Evolutionary conservation across 2,113 vertebrate genomes (phyloP).

Genomic region (Microcebus ravelobensis): DNA sequence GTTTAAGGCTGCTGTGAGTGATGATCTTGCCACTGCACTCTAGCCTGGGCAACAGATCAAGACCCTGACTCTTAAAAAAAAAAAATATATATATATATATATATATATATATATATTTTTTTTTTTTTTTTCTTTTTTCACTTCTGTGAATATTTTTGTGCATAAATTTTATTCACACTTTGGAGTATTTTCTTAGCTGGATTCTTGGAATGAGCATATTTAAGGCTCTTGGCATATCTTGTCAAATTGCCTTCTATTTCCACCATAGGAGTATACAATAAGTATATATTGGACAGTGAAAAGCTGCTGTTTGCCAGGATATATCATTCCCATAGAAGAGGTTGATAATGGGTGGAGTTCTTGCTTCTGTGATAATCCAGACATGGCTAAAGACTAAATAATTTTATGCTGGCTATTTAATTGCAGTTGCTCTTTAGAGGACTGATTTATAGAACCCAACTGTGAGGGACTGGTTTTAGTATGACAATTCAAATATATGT

Average conservation of each 20-base stretch:
- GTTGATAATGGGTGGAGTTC: not conserved
- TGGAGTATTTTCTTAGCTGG: constrained; percentile 12
- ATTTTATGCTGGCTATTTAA: constrained; percentile 51
- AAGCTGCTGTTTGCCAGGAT: constrained; percentile 22
- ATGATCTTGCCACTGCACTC: no score
- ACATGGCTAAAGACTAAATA: not conserved
- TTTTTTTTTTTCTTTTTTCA: no score
- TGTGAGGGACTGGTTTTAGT: constrained; percentile 4
- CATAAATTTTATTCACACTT: not conserved
- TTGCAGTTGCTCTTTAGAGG: constrained; percentile 13
- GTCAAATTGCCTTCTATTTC: constrained; percentile 25
- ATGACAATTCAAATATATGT: not conserved
- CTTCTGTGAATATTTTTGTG: not conserved
- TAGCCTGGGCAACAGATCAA: no score
- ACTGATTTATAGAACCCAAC: constrained; percentile 5
- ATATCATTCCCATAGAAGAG: not conserved
- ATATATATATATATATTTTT: no score
- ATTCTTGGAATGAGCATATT: constrained; percentile 19
- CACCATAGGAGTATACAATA: not conserved
- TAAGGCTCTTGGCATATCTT: constrained; percentile 9
- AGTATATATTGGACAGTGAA: constrained; percentile 23
- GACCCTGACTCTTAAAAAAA: no score
- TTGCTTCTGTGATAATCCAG: not conserved
- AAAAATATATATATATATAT: no score
- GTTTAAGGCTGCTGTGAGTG: no score